These are phyloP conservation scores for Pegoplata infirma DNA, from an alignment of 2,888 invertebrate genomes.

Conservation along the genomic window DNA sequence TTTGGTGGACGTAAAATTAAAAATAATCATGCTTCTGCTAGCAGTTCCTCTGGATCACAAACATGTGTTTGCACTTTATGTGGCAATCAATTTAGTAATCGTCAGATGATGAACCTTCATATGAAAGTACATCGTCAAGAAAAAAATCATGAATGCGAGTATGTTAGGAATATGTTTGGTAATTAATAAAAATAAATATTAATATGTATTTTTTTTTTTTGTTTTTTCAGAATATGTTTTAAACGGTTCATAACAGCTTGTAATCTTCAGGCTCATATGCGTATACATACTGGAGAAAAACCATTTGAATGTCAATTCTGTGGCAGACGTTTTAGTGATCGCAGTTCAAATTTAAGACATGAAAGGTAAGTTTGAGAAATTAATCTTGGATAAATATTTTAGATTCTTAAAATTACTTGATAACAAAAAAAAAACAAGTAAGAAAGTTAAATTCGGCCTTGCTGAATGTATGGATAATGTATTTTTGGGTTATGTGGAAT, in stretches of 20 bases:
- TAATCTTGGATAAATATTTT: too few relatives aligned
- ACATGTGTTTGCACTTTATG: constrained; percentile 65
- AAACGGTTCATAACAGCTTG: constrained; percentile 70
- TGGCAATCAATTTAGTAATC: constrained; percentile 66
- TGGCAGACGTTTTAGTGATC: constrained; percentile 73
- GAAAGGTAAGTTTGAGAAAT: constrained; percentile 73
- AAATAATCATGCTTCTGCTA: not conserved
- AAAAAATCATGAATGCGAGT: constrained; percentile 65
- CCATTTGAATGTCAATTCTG: constrained; percentile 70
- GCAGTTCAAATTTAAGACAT: constrained; percentile 75
- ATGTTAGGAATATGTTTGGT: constrained; percentile 26
- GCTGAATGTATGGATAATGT: too few relatives aligned
- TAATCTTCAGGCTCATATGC: constrained; percentile 72
- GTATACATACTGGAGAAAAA: constrained; percentile 73
- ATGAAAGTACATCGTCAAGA: constrained; percentile 68
- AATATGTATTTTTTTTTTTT: too few relatives aligned
- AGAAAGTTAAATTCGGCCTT: too few relatives aligned
- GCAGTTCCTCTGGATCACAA: not conserved
- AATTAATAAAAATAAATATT: not conserved
- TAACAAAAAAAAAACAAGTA: too few relatives aligned
- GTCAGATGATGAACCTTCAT: constrained; percentile 64
- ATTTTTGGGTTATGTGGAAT: too few relatives aligned
- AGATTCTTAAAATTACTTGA: too few relatives aligned
- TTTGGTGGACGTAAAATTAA: not conserved
- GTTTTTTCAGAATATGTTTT: constrained; percentile 66